phyloP scores from a whole-genome alignment of 2,888 invertebrate species.

The Lampropteryx suffumata region DNA sequence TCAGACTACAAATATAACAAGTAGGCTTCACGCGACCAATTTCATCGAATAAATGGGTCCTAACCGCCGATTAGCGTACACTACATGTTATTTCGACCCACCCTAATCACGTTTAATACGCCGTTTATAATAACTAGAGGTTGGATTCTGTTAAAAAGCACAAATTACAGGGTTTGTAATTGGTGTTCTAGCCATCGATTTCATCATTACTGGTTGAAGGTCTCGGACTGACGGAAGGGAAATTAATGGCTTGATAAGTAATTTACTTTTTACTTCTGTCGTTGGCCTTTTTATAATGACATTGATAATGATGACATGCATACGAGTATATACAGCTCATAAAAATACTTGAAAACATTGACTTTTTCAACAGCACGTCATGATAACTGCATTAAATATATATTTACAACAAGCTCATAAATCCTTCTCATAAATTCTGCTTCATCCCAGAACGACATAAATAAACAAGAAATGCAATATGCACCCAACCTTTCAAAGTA shows the following conservation, averaged over 20 bases:
- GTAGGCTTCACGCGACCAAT: constrained; percentile 28
- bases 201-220: constrained; percentile 20
- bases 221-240: constrained; percentile 2
- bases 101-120: constrained; percentile 38
- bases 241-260: constrained; percentile 3
- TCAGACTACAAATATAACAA: constrained; percentile 4
- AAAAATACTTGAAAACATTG: too few species aligned
- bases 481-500: constrained; percentile 6
- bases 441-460: too few species aligned
- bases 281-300: too few species aligned
- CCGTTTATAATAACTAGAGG: constrained; percentile 37
- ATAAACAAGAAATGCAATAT: neutral
- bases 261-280: neutral
- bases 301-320: neutral
- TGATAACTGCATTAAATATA: too few species aligned
- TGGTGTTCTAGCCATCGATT: constrained; percentile 24
- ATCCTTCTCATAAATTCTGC: too few species aligned
- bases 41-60: constrained; percentile 32
- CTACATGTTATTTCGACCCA: constrained; percentile 35
- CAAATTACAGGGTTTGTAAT: constrained; percentile 28
- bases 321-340: neutral
- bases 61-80: constrained; percentile 34
- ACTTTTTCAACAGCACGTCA: too few species aligned
- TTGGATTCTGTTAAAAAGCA: constrained; percentile 27
- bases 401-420: too few species aligned